Percentiles rank a stretch among this genome's conserved stretches.
Evolutionary conservation across 2,888 invertebrate species (phyloP).

Genomic region (Penaeus monodon): DNA sequence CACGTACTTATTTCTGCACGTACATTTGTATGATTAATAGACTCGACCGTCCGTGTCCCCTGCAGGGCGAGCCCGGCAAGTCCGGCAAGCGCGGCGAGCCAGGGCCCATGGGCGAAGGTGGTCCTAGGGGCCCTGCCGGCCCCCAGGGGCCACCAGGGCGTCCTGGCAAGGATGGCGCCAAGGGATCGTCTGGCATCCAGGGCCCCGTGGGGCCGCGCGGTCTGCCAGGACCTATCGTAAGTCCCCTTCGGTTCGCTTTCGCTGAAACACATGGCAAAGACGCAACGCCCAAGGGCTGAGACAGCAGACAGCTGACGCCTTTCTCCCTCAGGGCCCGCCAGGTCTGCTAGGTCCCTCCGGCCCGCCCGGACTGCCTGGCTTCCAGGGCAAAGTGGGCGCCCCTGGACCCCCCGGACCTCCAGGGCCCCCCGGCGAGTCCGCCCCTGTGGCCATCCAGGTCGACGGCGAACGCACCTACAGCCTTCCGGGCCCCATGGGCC

Average conservation of each 20-base stretch:
- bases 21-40: no score
- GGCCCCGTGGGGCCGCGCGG: slow-evolving; percentile 65
- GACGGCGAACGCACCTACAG: slow-evolving; percentile 59
- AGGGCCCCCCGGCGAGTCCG: slow-evolving; percentile 66
- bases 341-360: slow-evolving; percentile 72
- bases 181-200: slow-evolving; percentile 62
- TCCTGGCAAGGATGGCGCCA: slow-evolving; percentile 48
- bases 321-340: slow-evolving; percentile 69
- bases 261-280: neutral
- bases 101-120: slow-evolving; percentile 52
- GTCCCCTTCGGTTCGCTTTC: slow-evolving; percentile 1
- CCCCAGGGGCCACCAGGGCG: slow-evolving; percentile 55
- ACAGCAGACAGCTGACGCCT: neutral
- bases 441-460: slow-evolving; percentile 67
- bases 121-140: slow-evolving; percentile 55
- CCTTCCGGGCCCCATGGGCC: slow-evolving; percentile 72
- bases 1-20: no score
- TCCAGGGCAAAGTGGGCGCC: slow-evolving; percentile 66
- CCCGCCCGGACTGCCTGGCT: slow-evolving; percentile 66
- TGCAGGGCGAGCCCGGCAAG: slow-evolving; percentile 59
- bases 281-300: neutral
- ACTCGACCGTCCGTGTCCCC: neutral
- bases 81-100: slow-evolving; percentile 52
- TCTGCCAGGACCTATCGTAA: slow-evolving; percentile 66
- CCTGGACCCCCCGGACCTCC: slow-evolving; percentile 68